These are phyloP conservation scores for Peribatodes rhomboidaria DNA, from an alignment of 2,888 invertebrate species.

Conservation along the genomic window DNA sequence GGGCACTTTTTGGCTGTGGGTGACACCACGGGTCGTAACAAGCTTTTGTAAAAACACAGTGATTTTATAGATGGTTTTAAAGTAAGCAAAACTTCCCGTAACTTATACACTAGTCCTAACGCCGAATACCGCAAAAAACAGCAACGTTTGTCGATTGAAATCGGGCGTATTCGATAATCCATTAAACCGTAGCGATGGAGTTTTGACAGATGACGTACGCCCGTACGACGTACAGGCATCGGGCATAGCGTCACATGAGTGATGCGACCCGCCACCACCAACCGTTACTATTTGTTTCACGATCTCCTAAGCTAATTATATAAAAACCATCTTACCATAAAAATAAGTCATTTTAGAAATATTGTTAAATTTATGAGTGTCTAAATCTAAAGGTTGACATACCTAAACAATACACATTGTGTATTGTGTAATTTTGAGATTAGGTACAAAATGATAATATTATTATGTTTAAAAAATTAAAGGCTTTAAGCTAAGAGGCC, in stretches of 20 bases:
- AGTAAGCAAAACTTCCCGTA: background rate
- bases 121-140: slow-evolving; percentile 61
- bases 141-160: slow-evolving; percentile 65
- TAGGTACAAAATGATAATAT: too few relatives aligned
- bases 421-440: too few relatives aligned
- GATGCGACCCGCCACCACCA: slow-evolving; percentile 48
- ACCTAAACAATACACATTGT: too few relatives aligned
- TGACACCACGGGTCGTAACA: too few relatives aligned
- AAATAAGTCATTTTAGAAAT: too few relatives aligned
- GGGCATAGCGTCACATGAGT: slow-evolving; percentile 50
- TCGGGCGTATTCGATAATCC: slow-evolving; percentile 75
- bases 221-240: slow-evolving; percentile 53
- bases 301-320: slow-evolving; percentile 16
- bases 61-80: background rate
- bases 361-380: too few relatives aligned
- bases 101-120: slow-evolving; percentile 11
- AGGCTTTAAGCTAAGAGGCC: too few relatives aligned
- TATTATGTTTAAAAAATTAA: too few relatives aligned
- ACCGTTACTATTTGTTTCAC: slow-evolving; percentile 27
- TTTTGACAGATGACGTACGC: slow-evolving; percentile 71
- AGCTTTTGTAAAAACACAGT: too few relatives aligned
- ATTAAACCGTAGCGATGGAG: slow-evolving; percentile 68
- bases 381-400: too few relatives aligned
- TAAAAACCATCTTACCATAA: too few relatives aligned
- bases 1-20: too few relatives aligned